Conservation (phyloP, 1,140 invertebrate species). For the Bombus waltoni region DNA sequence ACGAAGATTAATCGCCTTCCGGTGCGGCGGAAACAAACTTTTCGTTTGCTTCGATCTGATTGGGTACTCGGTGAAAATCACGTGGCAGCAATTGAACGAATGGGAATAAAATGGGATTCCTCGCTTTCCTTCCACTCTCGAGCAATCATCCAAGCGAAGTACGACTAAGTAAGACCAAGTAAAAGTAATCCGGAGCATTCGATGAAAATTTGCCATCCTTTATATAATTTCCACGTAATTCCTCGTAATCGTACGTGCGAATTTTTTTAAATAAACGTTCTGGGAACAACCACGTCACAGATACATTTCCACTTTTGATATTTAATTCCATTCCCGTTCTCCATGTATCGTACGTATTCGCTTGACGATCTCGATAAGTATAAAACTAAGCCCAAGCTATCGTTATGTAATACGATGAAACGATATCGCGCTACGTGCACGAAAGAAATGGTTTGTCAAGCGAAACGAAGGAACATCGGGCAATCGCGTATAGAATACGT, state of each 20-base stretch:
- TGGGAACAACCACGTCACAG: not conserved
- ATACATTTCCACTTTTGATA: too few relatives aligned
- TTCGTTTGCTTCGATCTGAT: not conserved
- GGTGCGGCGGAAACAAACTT: not conserved
- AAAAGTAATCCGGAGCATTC: not conserved
- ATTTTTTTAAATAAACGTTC: not conserved
- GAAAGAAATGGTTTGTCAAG: not conserved
- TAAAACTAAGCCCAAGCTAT: not conserved
- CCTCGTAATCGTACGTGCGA: not conserved
- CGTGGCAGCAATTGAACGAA: not conserved
- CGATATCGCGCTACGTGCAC: not conserved
- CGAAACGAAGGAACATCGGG: not conserved
- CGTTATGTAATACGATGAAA: not conserved
- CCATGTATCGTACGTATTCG: not conserved
- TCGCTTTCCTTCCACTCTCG: not conserved
- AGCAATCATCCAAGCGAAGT: not conserved
- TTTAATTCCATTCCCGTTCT: not conserved
- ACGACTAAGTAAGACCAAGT: not conserved
- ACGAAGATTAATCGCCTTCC: constrained; percentile 35
- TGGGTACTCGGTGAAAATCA: not conserved
- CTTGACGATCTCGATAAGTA: not conserved
- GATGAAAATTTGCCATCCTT: not conserved
- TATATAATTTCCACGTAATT: not conserved
- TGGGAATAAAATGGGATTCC: not conserved
- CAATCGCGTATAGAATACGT: not conserved